These are phyloP conservation scores for Atta cephalotes DNA, from an alignment of 1,140 invertebrate species.

Conservation along the genomic window DNA sequence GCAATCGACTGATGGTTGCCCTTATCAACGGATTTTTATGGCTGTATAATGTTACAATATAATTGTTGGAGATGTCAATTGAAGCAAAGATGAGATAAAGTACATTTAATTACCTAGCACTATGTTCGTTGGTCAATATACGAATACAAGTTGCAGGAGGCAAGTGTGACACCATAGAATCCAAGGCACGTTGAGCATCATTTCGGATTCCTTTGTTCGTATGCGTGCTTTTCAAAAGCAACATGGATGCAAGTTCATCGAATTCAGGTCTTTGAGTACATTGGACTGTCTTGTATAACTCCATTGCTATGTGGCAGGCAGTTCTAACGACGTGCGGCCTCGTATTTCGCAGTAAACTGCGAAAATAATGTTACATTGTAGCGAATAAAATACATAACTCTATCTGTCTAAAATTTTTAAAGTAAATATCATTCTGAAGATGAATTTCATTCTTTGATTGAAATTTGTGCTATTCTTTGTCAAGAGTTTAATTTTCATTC, in stretches of 20 bases:
- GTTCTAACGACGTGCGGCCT: constrained; percentile 66
- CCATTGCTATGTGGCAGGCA: constrained; percentile 62
- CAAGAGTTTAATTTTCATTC: too few species aligned
- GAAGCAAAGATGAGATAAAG: background rate
- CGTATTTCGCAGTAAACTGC: constrained; percentile 66
- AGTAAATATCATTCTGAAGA: background rate
- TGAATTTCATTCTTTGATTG: too few species aligned
- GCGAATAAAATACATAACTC: background rate
- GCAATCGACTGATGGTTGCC: constrained; percentile 63
- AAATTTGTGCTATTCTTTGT: too few species aligned
- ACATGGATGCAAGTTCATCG: constrained; percentile 59
- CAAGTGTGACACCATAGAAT: constrained; percentile 66
- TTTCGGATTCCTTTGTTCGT: constrained; percentile 64
- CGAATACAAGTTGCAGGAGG: constrained; percentile 55
- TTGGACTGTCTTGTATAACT: constrained; percentile 68
- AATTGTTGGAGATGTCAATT: background rate
- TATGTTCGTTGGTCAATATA: constrained; percentile 42
- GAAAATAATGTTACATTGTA: constrained; percentile 1
- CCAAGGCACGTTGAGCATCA: constrained; percentile 65
- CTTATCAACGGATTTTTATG: constrained; percentile 69
- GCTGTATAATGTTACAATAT: constrained; percentile 9
- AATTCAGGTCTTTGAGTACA: constrained; percentile 70
- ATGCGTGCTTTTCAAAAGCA: constrained; percentile 69
- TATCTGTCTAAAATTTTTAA: too few species aligned
- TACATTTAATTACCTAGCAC: constrained; percentile 46